phyloP scores from a whole-genome alignment of 2,113 vertebrate species.

The Cinclus cinclus region DNA sequence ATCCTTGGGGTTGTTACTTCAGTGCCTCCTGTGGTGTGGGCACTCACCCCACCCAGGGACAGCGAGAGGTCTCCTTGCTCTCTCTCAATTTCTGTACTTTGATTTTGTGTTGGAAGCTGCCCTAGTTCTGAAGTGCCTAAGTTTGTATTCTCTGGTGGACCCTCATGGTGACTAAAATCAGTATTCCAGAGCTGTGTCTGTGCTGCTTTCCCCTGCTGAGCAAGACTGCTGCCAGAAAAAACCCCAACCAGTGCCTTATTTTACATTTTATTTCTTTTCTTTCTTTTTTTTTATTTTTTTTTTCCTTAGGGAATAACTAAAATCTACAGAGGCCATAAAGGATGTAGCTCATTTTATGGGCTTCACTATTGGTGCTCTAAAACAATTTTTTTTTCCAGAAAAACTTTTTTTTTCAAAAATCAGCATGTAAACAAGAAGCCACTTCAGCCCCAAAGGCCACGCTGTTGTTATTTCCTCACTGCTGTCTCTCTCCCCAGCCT shows the following conservation, averaged over 20 bases:
- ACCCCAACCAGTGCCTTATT: slow-evolving; percentile 18
- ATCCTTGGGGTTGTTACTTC: neutral
- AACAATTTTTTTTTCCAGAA: neutral
- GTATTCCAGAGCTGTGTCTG: neutral
- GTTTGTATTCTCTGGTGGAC: neutral
- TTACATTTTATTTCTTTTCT: slow-evolving; percentile 36
- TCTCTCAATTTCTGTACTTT: neutral
- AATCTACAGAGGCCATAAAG: slow-evolving; percentile 21
- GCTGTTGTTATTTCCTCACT: slow-evolving; percentile 46
- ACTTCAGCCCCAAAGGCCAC: neutral
- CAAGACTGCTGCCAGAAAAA: neutral
- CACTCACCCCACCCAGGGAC: neutral
- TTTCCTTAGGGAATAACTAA: slow-evolving; percentile 27
- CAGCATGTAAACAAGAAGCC: slow-evolving; percentile 81
- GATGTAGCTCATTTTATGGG: neutral
- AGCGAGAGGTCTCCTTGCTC: neutral
- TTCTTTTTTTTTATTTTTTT: neutral
- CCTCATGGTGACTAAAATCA: neutral
- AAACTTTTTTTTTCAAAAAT: slow-evolving; percentile 61
- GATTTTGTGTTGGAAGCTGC: neutral
- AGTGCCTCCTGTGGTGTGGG: fast-evolving
- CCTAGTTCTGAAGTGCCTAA: neutral
- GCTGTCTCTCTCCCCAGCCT: neutral
- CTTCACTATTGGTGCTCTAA: slow-evolving; percentile 55
- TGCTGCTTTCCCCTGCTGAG: neutral